Conservation (phyloP, 2,888 invertebrate genomes). For the Megaustenia siamemsis region DNA sequence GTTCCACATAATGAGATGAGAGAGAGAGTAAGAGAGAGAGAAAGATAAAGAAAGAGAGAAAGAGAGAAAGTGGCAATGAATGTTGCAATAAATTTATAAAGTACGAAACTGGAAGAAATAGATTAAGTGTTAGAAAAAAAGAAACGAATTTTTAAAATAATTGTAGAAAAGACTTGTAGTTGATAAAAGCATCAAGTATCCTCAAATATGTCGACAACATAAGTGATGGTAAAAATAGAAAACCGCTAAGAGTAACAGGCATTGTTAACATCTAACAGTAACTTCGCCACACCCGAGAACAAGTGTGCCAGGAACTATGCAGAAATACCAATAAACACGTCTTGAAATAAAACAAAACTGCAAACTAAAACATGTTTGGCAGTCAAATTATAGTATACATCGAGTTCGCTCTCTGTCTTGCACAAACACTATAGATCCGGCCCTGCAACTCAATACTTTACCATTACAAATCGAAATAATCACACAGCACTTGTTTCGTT, state of each 20-base stretch:
- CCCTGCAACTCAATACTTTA: neutral
- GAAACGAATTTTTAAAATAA: too few relatives aligned
- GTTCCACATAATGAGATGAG: too few relatives aligned
- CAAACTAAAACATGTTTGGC: neutral
- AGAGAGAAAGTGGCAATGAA: neutral
- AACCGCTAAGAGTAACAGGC: too few relatives aligned
- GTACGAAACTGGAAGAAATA: too few relatives aligned
- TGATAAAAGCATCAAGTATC: too few relatives aligned
- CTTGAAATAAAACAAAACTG: neutral
- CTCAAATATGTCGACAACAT: too few relatives aligned
- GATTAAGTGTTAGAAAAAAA: too few relatives aligned
- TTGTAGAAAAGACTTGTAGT: too few relatives aligned
- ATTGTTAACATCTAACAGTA: too few relatives aligned
- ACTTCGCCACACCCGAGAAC: too few relatives aligned
- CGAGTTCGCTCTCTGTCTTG: neutral
- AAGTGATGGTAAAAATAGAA: too few relatives aligned
- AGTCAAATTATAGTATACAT: neutral
- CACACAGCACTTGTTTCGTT: neutral
- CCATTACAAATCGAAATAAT: constrained; percentile 10
- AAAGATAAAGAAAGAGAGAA: neutral
- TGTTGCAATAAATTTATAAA: neutral
- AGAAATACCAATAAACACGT: neutral
- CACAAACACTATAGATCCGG: neutral
- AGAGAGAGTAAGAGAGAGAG: neutral
- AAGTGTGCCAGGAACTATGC: neutral